Evolutionary conservation across 2,888 invertebrate species (phyloP), one percentile per base, ranked within the genome.

Genomic region (Andrena camellia): DNA sequence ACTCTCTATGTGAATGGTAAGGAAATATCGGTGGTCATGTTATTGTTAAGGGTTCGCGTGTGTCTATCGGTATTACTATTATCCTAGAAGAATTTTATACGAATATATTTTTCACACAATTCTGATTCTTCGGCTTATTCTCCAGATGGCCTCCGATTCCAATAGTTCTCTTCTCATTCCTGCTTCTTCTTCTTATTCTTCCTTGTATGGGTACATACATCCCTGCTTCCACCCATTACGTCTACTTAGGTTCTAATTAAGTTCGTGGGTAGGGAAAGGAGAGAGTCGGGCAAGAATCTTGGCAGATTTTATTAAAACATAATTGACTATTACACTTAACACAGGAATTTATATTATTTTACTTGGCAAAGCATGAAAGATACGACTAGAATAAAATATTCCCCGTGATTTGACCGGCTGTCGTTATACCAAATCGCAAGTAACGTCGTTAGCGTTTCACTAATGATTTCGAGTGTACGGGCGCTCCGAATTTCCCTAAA

Each of bases 311-410:
- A 92, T 92, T 91, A 89, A 87, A 92, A 92, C 92, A 90, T 89
- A 91, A 92, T 91, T 90, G 91, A 91, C 88, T 86, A 88, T 92
- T 92, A 92, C 91, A 92, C 85, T 89, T 87, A 92, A 91, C 88
- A 90, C 88, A 91, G 84, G 89, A 90, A 86, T 91, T 42, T 90
- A 90, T 87, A 87, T 89, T 90, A 91, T 84, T 87, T 91, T 90
- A 90, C 89, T 91, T 88, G 90, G 86, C 88, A 89, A 90, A 90
- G 91, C 91, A 90, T 89, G 87, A 90, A 85, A 89, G 88, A 90
- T 90, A 90, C 89, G 87, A 89, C 88, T 91, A 90, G 89, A 91
- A 91, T 91, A 85, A 90, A 90, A 78, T 86, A 83, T 89, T 81
- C 78, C 68, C 82, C 66, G 78, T 81, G 85, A 77, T 67, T 73